Evolutionary conservation across 2,888 invertebrate species (phyloP).

Genomic region (Drosophila infuscata): DNA sequence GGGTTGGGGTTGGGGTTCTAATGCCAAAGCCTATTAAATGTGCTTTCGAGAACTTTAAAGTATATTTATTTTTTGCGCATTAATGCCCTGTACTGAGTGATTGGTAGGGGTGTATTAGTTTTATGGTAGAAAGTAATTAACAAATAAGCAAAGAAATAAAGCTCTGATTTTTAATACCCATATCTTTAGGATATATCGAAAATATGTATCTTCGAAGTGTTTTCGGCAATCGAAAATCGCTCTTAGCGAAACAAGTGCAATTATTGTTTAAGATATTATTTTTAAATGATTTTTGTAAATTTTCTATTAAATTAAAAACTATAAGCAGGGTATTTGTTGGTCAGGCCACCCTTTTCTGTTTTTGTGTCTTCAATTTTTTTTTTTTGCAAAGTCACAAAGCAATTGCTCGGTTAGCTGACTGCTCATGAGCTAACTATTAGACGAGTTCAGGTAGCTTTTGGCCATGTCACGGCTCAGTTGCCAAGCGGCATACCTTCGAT

Average conservation of each 20-base stretch:
- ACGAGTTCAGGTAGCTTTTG: conserved; percentile 70
- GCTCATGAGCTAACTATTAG: conserved; percentile 41
- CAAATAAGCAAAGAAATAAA: too few relatives aligned
- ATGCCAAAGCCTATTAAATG: conserved; percentile 61
- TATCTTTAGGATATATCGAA: too few relatives aligned
- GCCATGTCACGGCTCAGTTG: conserved; percentile 74
- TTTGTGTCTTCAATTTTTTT: conserved; percentile 10
- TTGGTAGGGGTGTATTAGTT: not conserved
- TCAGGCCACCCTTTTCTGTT: not conserved
- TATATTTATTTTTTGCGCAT: not conserved
- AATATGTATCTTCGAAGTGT: not conserved
- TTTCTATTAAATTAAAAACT: not conserved
- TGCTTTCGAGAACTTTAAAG: conserved; percentile 31
- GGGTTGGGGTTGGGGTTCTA: conserved; percentile 45
- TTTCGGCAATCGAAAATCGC: not conserved
- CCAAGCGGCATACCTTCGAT: conserved; percentile 33
- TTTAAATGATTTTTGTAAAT: not conserved
- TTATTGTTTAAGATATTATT: not conserved
- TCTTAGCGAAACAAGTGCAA: not conserved
- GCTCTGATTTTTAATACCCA: not conserved
- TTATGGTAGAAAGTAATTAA: too few relatives aligned
- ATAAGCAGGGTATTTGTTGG: conserved; percentile 3
- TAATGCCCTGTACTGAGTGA: not conserved
- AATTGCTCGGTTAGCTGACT: conserved; percentile 46
- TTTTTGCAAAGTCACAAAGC: conserved; percentile 61